Evolutionary conservation across 2,113 vertebrate species (phyloP).

Genomic region (Dissostichus mawsoni): DNA sequence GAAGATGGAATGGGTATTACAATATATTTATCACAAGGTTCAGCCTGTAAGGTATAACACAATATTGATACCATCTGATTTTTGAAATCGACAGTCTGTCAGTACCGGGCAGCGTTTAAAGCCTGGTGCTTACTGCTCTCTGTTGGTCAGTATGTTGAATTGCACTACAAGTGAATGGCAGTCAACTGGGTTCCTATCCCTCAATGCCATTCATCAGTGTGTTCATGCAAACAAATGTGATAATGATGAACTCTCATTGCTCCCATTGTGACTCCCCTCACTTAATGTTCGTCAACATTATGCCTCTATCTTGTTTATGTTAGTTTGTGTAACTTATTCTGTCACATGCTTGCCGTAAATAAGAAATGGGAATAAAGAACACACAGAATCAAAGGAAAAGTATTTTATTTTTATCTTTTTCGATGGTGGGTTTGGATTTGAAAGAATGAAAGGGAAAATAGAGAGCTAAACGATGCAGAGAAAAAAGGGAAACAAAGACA

Average conservation of each 20-base stretch:
- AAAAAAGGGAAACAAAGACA: slow-evolving; percentile 29
- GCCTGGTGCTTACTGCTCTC: slow-evolving; percentile 59
- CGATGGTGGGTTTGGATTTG: not conserved
- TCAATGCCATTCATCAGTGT: too few species aligned
- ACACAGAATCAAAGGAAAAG: too few species aligned
- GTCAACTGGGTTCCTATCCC: not conserved
- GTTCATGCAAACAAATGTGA: not conserved
- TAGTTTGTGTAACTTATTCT: not conserved
- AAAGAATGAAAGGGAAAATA: not conserved
- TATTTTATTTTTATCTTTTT: not conserved
- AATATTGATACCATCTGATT: not conserved
- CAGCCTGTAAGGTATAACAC: not conserved
- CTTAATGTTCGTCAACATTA: not conserved
- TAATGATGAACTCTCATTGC: not conserved
- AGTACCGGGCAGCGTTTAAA: not conserved
- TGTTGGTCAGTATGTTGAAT: slow-evolving; percentile 53
- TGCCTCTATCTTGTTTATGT: not conserved
- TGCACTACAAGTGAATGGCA: not conserved
- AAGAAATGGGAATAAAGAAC: not conserved
- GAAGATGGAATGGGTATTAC: not conserved
- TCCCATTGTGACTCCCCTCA: not conserved
- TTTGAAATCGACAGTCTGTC: not conserved
- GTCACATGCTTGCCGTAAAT: too few species aligned
- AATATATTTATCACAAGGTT: not conserved
- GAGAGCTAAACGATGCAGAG: not conserved